These are phyloP conservation scores for Clarias batrachus DNA, from an alignment of 2,113 vertebrate species.

Conservation along the genomic window DNA sequence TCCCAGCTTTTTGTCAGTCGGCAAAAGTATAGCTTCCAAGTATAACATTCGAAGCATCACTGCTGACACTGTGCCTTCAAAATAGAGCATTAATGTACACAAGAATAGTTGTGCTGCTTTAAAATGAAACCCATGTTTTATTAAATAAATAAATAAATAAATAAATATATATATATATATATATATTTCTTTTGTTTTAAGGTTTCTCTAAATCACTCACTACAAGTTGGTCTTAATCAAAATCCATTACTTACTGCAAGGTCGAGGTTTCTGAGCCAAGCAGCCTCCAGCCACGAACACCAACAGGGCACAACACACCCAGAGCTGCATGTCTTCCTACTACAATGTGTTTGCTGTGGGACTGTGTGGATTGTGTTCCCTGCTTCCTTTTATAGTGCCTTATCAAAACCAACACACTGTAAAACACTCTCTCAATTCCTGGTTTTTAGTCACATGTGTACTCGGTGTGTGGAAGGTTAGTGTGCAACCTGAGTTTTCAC, in stretches of 20 bases:
- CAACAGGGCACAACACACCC: slow-evolving; percentile 27
- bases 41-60: background rate
- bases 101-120: background rate
- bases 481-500: background rate
- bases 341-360: background rate
- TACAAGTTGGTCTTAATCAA: background rate
- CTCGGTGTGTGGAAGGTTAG: background rate
- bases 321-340: slow-evolving; percentile 52
- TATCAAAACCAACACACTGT: background rate
- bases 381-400: background rate
- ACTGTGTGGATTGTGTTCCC: background rate
- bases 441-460: background rate
- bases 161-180: too few relatives aligned
- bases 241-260: slow-evolving; percentile 64
- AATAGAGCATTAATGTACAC: background rate
- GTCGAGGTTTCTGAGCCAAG: slow-evolving; percentile 58
- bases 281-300: slow-evolving; percentile 47
- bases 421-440: slow-evolving; percentile 38
- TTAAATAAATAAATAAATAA: background rate
- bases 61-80: background rate
- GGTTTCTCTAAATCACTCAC: background rate
- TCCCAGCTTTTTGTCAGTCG: too few relatives aligned
- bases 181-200: too few relatives aligned
- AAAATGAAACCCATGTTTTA: background rate
- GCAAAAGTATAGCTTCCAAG: too few relatives aligned